phyloP scores from a whole-genome alignment of 2,888 invertebrate genomes.

The Lysandra bellargus region DNA sequence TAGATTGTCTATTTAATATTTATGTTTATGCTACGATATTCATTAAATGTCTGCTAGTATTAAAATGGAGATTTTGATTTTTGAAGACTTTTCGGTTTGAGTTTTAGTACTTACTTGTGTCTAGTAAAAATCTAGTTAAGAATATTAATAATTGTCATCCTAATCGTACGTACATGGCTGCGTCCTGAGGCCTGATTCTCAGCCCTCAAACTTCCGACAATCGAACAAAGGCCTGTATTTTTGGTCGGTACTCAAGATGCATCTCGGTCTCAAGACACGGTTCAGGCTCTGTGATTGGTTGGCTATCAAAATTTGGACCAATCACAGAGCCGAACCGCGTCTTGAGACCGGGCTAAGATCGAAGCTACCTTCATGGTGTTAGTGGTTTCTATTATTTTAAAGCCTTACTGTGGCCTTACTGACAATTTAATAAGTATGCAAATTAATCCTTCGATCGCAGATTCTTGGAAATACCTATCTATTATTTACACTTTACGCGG shows the following conservation, averaged over 20 bases:
- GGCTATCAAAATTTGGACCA: no score
- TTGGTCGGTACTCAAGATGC: no score
- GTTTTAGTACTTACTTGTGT: background rate
- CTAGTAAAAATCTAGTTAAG: no score
- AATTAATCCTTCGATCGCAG: no score
- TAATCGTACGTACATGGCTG: background rate
- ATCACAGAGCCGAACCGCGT: no score
- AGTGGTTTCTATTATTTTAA: background rate
- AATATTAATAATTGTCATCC: background rate
- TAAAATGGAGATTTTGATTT: background rate
- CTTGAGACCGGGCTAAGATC: background rate
- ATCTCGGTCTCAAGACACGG: no score
- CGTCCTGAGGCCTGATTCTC: no score
- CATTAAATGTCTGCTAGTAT: background rate
- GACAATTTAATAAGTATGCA: no score
- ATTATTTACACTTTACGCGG: no score
- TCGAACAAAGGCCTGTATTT: no score
- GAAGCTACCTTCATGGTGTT: background rate
- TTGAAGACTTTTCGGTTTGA: background rate
- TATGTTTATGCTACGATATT: background rate
- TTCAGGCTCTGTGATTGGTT: no score
- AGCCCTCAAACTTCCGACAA: background rate
- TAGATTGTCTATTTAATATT: background rate
- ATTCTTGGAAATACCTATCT: no score
- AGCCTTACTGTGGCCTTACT: background rate